Evolutionary conservation across 1,140 invertebrate species (phyloP).

Genomic region (Drosophila sucinea): DNA sequence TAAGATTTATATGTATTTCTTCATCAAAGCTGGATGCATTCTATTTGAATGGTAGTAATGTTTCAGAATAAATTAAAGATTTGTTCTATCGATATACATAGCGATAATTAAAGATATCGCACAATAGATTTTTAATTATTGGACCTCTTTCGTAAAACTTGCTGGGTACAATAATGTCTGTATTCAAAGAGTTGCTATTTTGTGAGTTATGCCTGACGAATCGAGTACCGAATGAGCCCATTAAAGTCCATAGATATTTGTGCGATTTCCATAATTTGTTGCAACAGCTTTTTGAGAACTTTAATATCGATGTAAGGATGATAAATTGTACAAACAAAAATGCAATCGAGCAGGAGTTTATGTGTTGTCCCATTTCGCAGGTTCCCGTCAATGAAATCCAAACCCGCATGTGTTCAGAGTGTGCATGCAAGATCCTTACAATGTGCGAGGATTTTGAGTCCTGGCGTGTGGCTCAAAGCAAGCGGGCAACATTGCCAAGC

Average conservation of each 20-base stretch:
- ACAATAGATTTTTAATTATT: background rate
- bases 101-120: constrained; percentile 2
- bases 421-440: background rate
- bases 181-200: background rate
- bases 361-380: background rate
- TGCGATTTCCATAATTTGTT: background rate
- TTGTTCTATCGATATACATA: background rate
- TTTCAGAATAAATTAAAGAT: background rate
- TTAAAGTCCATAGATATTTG: background rate
- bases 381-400: constrained; percentile 7
- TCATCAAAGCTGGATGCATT: background rate
- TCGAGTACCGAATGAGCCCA: background rate
- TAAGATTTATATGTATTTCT: background rate
- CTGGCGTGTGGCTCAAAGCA: constrained; percentile 2
- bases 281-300: constrained; percentile 10
- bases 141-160: background rate
- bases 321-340: background rate
- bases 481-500: background rate
- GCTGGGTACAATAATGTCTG: background rate
- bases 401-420: background rate
- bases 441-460: constrained; percentile 4
- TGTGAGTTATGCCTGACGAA: constrained; percentile 1
- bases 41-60: background rate
- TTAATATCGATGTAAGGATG: constrained; percentile 6
- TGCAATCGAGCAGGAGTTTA: background rate